Base-by-base conservation (phyloP, 2,797 vertebrate species). In the Darevskia nairensis region DNA sequence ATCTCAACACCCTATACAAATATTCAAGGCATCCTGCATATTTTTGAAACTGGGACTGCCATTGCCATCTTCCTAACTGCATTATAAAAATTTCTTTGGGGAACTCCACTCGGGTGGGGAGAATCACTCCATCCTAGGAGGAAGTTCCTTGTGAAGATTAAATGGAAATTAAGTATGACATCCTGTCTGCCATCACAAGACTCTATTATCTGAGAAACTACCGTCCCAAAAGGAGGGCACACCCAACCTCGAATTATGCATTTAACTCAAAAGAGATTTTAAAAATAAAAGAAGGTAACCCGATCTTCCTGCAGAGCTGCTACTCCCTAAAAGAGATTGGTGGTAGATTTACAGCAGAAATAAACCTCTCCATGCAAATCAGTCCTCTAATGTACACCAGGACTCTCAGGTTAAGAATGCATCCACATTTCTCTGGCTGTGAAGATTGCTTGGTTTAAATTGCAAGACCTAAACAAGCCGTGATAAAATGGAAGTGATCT, bases 151-250 rank as follows among this genome's bases (percentile, higher is more conserved):
- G 68, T 86, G 82, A 84, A 88, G 86, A 92, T 41, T 41, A 92
- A 91, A 84, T 88, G 50, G 88, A 93, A 91, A 94, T 87, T 78
- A 91, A 90, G 72, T 17, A 3, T 64, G 72, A 59, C 9, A 64
- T n/a, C 0, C 0, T 0, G 15, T 2, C 21, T 74, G 29, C 25
- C 83, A 41, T 0, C 4, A 82, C 23, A 55, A 71, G 9, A 32
- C 5, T 35, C 78, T 25, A 44, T 86, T 87, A 39, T 1, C 17
- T 59, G 10, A 32, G 80, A 1, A 78, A 41, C 17, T 59, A 78
- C 8, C 77, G 76, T 87, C 89, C 83, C 13, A 81, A 21, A 8
- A 81, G 21, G 39, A 87, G 41, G 44, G 64, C 2, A 87, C 11
- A 25, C 0, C 64, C 29, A 25, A 83, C 44, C 32, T 13, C 69